phyloP scores from a whole-genome alignment of 2,113 vertebrate species.

The Lepisosteus osseus region DNA sequence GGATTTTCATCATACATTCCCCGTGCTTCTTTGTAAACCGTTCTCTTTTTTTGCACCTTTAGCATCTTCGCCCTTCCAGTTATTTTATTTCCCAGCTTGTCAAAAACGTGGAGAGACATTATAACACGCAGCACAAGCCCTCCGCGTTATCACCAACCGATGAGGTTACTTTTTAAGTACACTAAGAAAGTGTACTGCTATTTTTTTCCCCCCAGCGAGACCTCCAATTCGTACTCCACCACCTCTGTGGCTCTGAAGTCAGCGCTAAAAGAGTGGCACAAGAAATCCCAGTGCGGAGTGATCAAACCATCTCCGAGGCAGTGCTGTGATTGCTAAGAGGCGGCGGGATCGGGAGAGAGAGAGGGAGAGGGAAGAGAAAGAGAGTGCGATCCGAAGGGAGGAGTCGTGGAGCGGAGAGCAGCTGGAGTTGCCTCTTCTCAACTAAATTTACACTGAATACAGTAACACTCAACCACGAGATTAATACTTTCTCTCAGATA shows the following conservation, averaged over 20 bases:
- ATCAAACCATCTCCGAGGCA: slow-evolving; percentile 25
- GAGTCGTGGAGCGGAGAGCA: slow-evolving; percentile 72
- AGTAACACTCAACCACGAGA: slow-evolving; percentile 52
- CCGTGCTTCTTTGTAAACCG: no score
- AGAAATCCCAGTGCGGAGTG: slow-evolving; percentile 21
- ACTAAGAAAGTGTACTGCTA: slow-evolving; percentile 2
- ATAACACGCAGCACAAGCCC: no score
- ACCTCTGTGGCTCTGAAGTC: background rate
- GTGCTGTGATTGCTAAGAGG: slow-evolving; percentile 21
- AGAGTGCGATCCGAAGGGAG: slow-evolving; percentile 66
- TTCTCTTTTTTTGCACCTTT: no score
- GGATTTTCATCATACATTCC: no score
- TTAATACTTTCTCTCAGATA: slow-evolving; percentile 40
- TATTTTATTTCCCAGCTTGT: no score
- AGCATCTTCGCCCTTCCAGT: no score
- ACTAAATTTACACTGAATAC: slow-evolving; percentile 60
- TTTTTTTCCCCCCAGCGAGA: background rate
- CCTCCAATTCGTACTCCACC: background rate
- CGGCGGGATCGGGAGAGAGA: slow-evolving; percentile 22
- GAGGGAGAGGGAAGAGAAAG: slow-evolving; percentile 26
- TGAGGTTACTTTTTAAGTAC: slow-evolving; percentile 4
- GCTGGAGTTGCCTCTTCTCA: slow-evolving; percentile 65
- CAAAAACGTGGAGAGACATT: no score
- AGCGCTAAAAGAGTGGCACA: slow-evolving; percentile 9
- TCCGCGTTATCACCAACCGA: no score